Conservation (phyloP, 2,113 vertebrate genomes). For the Copsychus sechellarum region DNA sequence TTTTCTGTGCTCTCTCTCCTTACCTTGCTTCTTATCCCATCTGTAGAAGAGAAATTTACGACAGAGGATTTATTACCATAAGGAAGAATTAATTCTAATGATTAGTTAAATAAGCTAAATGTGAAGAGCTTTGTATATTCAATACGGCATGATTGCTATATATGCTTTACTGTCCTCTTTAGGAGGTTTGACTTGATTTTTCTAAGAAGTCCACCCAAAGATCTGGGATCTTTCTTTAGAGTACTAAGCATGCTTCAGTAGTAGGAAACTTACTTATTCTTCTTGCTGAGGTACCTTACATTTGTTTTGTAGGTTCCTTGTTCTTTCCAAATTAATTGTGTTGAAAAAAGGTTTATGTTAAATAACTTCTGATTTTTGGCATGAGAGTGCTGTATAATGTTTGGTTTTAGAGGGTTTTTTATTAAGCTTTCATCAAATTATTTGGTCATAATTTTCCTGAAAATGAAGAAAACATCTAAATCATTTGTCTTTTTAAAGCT, state of each 20-base stretch:
- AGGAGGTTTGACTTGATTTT: neutral
- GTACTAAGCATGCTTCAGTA: neutral
- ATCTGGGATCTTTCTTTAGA: neutral
- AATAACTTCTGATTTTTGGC: neutral
- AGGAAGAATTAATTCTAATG: neutral
- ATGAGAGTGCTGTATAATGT: neutral
- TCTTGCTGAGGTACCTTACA: neutral
- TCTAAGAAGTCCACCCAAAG: neutral
- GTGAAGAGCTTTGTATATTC: neutral
- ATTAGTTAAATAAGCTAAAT: neutral
- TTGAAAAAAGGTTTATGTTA: neutral
- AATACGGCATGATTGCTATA: neutral
- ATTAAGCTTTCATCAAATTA: neutral
- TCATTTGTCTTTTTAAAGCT: neutral
- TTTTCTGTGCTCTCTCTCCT: neutral
- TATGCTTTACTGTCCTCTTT: neutral
- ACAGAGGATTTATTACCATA: neutral
- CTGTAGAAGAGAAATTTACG: neutral
- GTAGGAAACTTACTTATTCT: neutral
- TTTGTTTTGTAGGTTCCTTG: neutral
- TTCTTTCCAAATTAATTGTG: neutral
- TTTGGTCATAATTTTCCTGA: neutral
- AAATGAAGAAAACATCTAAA: neutral
- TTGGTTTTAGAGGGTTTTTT: neutral
- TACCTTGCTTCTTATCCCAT: neutral